Conservation (phyloP, 1,140 invertebrate species). For the Oscheius sp. region DNA sequence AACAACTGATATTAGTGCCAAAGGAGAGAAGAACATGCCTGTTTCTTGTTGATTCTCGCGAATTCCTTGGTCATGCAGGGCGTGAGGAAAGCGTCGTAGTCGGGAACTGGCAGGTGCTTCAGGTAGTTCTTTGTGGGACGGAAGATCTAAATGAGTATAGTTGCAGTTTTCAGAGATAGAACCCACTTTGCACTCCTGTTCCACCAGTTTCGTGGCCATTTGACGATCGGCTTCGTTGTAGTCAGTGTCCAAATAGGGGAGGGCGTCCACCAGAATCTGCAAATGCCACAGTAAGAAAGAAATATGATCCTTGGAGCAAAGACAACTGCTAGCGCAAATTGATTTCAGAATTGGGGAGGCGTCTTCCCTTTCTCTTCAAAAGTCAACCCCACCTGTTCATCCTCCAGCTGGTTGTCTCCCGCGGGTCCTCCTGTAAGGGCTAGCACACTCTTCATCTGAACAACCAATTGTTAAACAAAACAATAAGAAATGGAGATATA, state of each 20-base stretch:
- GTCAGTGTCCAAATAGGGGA: slow-evolving; percentile 39
- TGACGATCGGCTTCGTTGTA: slow-evolving; percentile 40
- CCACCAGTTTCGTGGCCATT: slow-evolving; percentile 32
- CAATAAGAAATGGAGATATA: neutral
- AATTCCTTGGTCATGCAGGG: slow-evolving; percentile 37
- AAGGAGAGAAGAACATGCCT: neutral
- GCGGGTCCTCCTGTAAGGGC: slow-evolving; percentile 9
- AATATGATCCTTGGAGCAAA: neutral
- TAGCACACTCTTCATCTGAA: slow-evolving; percentile 10
- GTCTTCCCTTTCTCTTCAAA: slow-evolving; percentile 5
- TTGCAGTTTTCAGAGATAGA: too few relatives aligned
- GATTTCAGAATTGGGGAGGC: too few relatives aligned
- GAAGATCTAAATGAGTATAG: slow-evolving; percentile 34
- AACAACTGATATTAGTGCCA: neutral
- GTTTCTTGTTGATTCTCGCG: slow-evolving; percentile 36
- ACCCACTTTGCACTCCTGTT: slow-evolving; percentile 34
- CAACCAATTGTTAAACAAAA: neutral
- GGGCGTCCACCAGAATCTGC: slow-evolving; percentile 36
- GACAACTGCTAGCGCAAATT: too few relatives aligned
- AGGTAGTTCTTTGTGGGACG: slow-evolving; percentile 41
- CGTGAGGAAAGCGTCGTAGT: slow-evolving; percentile 39
- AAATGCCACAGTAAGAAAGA: slow-evolving; percentile 1
- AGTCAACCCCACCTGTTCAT: slow-evolving; percentile 21
- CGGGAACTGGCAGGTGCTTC: slow-evolving; percentile 34
- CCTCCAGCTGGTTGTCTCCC: slow-evolving; percentile 9